Evolutionary conservation across 2,888 invertebrate species (phyloP).

Genomic region (Trichopria drosophilae): DNA sequence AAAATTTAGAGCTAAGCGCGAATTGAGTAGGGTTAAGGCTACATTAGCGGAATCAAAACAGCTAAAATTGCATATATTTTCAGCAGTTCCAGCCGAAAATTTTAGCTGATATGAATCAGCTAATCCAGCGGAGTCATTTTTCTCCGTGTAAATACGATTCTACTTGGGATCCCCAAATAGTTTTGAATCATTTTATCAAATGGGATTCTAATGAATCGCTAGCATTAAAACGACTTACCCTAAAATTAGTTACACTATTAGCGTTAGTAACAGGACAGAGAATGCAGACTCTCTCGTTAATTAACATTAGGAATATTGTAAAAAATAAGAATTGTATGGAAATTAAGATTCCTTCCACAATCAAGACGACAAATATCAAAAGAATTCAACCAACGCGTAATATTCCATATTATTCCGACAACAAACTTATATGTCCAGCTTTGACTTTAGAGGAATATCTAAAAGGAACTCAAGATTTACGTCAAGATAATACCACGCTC

Average conservation of each 20-base stretch:
- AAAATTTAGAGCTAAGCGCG: no score
- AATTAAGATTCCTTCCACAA: constrained; percentile 26
- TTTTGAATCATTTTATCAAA: constrained; percentile 33
- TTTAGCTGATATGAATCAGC: no score
- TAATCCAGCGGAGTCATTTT: no score
- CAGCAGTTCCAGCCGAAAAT: no score
- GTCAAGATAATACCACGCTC: background rate
- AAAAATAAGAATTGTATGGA: no score
- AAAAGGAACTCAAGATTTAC: background rate
- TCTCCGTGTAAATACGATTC: constrained; percentile 38
- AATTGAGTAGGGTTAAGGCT: no score
- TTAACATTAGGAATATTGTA: constrained; percentile 21
- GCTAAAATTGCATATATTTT: no score
- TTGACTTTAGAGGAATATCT: background rate
- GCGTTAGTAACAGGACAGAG: constrained; percentile 19
- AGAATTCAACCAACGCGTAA: constrained; percentile 17
- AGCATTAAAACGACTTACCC: constrained; percentile 20
- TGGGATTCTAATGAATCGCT: constrained; percentile 19
- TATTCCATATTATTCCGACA: background rate
- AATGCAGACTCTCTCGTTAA: constrained; percentile 22
- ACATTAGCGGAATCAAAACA: no score
- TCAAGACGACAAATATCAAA: constrained; percentile 24
- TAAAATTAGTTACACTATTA: constrained; percentile 29
- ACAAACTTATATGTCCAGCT: background rate
- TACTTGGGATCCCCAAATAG: constrained; percentile 38